These are phyloP conservation scores for Zosterops pallidus DNA, from an alignment of 2,113 vertebrate genomes.

Conservation along the genomic window DNA sequence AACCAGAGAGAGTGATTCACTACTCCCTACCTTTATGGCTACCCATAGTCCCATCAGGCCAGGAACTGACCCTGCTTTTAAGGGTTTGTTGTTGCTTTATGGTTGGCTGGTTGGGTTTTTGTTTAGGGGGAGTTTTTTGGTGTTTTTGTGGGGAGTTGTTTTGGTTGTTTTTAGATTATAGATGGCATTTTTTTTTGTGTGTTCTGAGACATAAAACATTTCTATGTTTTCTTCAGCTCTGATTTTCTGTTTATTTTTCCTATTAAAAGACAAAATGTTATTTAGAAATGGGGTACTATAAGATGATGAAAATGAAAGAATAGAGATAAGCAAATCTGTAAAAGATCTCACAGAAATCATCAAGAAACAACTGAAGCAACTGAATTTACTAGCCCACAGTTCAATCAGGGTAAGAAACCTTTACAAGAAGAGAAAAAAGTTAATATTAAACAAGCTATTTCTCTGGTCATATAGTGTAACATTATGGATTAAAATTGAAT, in stretches of 20 bases:
- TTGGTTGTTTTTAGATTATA: neutral
- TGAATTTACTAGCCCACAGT: neutral
- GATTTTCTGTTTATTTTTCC: neutral
- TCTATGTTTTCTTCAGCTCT: neutral
- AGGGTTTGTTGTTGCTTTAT: neutral
- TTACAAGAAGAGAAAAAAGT: neutral
- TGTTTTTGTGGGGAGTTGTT: neutral
- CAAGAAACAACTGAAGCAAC: neutral
- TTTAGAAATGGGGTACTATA: neutral
- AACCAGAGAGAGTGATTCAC: neutral
- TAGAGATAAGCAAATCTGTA: neutral
- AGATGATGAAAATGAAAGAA: neutral
- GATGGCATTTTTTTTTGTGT: neutral
- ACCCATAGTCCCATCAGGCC: rapidly evolving
- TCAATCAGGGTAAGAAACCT: neutral
- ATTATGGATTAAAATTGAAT: neutral
- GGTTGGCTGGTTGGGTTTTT: neutral
- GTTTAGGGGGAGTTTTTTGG: neutral
- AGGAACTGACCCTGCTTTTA: neutral
- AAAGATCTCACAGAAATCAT: neutral
- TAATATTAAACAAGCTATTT: neutral
- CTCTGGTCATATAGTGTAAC: neutral
- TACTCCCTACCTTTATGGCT: neutral
- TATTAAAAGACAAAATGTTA: neutral
- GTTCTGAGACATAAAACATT: neutral